Evolutionary conservation across 2,113 vertebrate genomes (phyloP).

Genomic region (Thunnus thynnus): DNA sequence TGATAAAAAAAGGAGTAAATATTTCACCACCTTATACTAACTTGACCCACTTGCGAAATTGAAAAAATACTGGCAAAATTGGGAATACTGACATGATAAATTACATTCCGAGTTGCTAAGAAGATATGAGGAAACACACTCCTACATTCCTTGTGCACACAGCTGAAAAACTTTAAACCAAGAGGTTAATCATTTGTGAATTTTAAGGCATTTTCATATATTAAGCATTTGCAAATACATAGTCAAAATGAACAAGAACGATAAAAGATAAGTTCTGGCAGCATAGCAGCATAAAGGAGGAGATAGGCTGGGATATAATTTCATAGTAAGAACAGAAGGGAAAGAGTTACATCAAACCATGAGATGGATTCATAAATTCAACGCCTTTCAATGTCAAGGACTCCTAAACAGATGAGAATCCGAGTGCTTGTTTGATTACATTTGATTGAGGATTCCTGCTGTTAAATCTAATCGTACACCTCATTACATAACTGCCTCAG

Average conservation of each 20-base stretch:
- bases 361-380: no score
- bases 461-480: neutral
- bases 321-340: no score
- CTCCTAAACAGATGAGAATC: no score
- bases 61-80: neutral
- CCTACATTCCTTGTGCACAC: neutral
- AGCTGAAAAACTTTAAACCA: neutral
- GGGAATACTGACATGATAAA: no score
- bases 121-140: neutral
- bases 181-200: constrained; percentile 24
- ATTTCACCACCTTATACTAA: neutral
- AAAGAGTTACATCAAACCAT: neutral
- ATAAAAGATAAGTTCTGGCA: no score
- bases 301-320: no score
- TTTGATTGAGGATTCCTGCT: neutral
- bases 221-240: neutral
- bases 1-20: neutral
- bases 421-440: no score
- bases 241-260: neutral
- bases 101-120: no score
- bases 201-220: neutral
- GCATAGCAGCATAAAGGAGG: no score
- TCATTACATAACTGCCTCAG: neutral
- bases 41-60: neutral
- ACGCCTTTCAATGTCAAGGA: no score